Conservation (phyloP, 2,888 invertebrate species). For the Biston betularia region DNA sequence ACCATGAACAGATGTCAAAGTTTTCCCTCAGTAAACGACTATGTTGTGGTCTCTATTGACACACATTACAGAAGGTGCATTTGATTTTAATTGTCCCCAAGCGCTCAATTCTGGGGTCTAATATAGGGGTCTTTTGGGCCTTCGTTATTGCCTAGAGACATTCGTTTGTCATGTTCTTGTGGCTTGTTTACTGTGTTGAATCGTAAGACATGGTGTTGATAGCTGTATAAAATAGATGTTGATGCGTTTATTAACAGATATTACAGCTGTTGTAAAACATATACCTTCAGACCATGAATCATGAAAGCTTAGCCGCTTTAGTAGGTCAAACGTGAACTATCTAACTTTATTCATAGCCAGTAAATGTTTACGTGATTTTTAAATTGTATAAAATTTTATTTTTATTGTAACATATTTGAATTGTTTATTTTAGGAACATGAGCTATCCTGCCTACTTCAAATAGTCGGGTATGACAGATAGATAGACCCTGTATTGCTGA, state of each 20-base stretch:
- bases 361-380: too few relatives aligned
- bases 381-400: too few relatives aligned
- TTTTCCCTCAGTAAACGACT: conserved; percentile 28
- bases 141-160: conserved; percentile 53
- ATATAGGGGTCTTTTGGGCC: conserved; percentile 14
- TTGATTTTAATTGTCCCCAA: conserved; percentile 49
- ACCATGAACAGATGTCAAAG: conserved; percentile 42
- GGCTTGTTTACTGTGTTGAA: conserved; percentile 55
- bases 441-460: too few relatives aligned
- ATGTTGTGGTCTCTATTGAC: conserved; percentile 50
- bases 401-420: too few relatives aligned
- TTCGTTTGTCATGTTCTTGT: conserved; percentile 63
- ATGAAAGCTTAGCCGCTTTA: too few relatives aligned
- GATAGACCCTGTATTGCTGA: too few relatives aligned
- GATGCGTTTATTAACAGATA: conserved; percentile 13
- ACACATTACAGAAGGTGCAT: conserved; percentile 61
- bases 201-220: conserved; percentile 18
- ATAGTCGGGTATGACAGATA: too few relatives aligned
- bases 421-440: too few relatives aligned
- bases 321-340: too few relatives aligned
- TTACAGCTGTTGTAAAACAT: neutral
- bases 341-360: too few relatives aligned
- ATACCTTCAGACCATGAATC: too few relatives aligned
- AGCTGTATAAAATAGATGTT: conserved; percentile 18
- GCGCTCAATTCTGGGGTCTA: conserved; percentile 36